Evolutionary conservation across 2,113 vertebrate species (phyloP), one percentile per base, ranked within the genome.

Genomic region (Pagrus major): DNA sequence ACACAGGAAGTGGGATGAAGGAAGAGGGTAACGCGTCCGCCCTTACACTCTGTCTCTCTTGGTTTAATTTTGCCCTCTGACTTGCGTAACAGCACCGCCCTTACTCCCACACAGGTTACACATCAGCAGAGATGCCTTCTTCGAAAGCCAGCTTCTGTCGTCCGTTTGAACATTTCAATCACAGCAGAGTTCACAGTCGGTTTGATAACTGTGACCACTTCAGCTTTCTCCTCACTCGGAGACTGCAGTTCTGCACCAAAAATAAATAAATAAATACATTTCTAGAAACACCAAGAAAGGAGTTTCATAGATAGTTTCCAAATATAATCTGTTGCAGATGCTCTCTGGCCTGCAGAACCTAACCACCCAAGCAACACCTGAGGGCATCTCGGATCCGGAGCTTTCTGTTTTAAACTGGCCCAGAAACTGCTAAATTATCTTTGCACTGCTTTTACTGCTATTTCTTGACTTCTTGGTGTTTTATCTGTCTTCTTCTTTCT

Each of bases 111-210:
- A 68, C 52, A 49, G 56, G 76, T 73, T 54, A 72, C 42, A 55
- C 33, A 3, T 71, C 73, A 76, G 73, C 65, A 23, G 51, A 56
- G 27, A 66, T 35, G 56, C 0, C 25, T 46, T 64, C 31, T 59
- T 58, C 41, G 60, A 52, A 64, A 46, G 65, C 31, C 27, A 35
- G 47, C 68, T 35, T 51, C 69, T 46, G 60, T 66, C 23, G 41
- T 55, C 69, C 63, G 27, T 58, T 68, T 74, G 37, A 49, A 75
- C 59, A 74, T 83, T 87, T 85, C 59, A 70, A 51, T 73, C 67
- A 80, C 84, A 60, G 31, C 69, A n/a, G 1, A 74, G 72, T 71
- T 86, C 82, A 84, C 60, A 56, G 54, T 78, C 75, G 59, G 59
- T 83, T 85, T 71, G 29, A 60, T 46, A 49, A 58, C 29, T 33